Conservation (phyloP, 2,113 vertebrate species). For the Cyanoramphus novaezelandiae region DNA sequence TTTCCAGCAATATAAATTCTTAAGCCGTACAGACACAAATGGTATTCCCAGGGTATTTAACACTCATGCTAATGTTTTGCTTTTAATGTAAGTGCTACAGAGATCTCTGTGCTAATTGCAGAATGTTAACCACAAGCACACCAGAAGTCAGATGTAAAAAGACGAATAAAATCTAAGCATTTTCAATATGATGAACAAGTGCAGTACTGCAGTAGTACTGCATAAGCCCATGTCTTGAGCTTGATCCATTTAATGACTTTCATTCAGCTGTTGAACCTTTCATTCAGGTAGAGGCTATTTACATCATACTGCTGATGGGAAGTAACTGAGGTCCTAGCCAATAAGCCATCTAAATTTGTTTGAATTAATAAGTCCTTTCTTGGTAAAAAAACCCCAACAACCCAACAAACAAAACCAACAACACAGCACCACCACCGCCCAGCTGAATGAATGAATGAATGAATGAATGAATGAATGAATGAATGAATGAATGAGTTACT, state of each 20-base stretch:
- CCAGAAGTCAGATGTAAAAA: not conserved
- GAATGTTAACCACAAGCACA: not conserved
- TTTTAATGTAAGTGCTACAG: slow-evolving; percentile 24
- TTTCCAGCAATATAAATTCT: slow-evolving; percentile 19
- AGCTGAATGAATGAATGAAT: not conserved
- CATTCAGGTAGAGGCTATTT: not conserved
- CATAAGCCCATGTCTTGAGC: not conserved
- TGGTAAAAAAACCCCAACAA: not conserved
- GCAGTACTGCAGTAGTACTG: not conserved
- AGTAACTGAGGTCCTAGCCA: not conserved
- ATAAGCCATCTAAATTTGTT: not conserved
- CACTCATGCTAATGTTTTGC: not conserved
- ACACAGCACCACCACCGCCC: not conserved
- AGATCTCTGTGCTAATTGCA: slow-evolving; percentile 10
- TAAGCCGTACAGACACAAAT: not conserved
- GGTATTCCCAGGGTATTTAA: not conserved
- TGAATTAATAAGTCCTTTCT: not conserved
- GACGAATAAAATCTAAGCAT: not conserved
- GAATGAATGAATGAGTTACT: not conserved
- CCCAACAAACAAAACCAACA: not conserved
- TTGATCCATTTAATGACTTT: not conserved
- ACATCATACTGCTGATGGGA: not conserved
- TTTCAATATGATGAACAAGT: not conserved
- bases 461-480: too few species aligned
- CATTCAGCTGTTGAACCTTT: not conserved